Conservation (phyloP, 92 coral and sea anemone genomes). For the Paramuricea clavata region DNA sequence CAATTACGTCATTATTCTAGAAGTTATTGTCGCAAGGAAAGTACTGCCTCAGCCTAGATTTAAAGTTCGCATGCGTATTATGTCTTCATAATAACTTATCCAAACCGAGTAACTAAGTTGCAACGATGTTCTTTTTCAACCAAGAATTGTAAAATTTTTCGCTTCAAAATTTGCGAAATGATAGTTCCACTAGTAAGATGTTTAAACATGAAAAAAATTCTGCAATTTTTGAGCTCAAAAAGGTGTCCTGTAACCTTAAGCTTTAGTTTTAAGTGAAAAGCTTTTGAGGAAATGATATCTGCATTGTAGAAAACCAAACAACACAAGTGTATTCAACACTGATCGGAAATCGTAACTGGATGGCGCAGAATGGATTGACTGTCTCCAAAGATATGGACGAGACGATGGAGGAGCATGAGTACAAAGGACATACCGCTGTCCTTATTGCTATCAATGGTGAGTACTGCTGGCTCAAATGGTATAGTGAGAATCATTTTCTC, state of each 20-base stretch:
- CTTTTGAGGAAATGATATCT: neutral
- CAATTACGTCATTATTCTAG: neutral
- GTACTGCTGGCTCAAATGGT: conserved; percentile 39
- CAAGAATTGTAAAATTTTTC: no score
- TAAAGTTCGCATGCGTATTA: no score
- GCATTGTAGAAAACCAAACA: neutral
- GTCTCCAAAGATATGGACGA: conserved; percentile 97
- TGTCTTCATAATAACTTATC: no score
- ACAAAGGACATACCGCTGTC: conserved; percentile 95
- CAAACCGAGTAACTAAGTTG: no score
- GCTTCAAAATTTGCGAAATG: no score
- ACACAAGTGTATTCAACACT: conserved; percentile 66
- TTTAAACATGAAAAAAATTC: no score
- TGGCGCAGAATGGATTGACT: conserved; percentile 87
- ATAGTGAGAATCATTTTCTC: neutral
- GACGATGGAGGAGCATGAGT: conserved; percentile 89
- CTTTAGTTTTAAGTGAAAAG: neutral
- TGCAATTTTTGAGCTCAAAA: no score
- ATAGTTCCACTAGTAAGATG: no score
- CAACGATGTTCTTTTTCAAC: no score
- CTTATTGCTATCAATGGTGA: conserved; percentile 87
- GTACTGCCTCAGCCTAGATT: no score
- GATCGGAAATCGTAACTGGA: conserved; percentile 98
- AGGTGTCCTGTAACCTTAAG: no score
- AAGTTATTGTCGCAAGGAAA: no score